Evolutionary conservation across 1,140 invertebrate species (phyloP).

Genomic region (Drosophila trapezifrons): DNA sequence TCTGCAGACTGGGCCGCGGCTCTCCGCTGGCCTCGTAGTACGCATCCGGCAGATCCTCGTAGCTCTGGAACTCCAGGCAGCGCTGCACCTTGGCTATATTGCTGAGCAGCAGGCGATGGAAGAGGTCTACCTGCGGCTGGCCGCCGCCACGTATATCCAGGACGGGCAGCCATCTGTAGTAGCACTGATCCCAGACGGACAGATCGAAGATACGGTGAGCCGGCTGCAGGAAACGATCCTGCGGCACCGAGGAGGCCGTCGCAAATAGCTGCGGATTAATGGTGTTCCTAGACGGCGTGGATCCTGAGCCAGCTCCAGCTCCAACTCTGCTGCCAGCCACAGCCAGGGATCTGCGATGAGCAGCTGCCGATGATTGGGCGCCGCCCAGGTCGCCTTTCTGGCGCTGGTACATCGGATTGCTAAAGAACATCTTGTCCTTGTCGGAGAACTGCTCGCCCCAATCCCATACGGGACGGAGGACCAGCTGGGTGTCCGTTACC

Average conservation of each 20-base stretch:
- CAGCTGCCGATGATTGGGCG: slow-evolving; percentile 23
- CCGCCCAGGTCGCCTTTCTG: slow-evolving; percentile 54
- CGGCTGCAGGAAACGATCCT: slow-evolving; percentile 85
- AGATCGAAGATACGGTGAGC: slow-evolving; percentile 86
- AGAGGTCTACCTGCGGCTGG: slow-evolving; percentile 88
- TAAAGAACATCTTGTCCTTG: slow-evolving; percentile 90
- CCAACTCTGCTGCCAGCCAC: slow-evolving; percentile 15
- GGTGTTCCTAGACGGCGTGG: slow-evolving; percentile 60
- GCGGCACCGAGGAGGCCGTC: slow-evolving; percentile 71
- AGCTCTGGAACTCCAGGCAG: slow-evolving; percentile 71
- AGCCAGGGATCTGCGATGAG: slow-evolving; percentile 64
- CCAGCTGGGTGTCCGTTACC: slow-evolving; percentile 84
- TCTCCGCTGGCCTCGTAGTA: slow-evolving; percentile 64
- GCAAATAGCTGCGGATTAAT: slow-evolving; percentile 80
- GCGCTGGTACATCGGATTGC: slow-evolving; percentile 89
- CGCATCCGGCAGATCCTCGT: slow-evolving; percentile 76
- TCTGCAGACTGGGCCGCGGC: slow-evolving; percentile 18
- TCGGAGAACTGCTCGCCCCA: slow-evolving; percentile 93
- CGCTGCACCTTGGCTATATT: slow-evolving; percentile 86
- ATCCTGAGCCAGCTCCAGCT: neutral
- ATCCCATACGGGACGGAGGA: slow-evolving; percentile 92
- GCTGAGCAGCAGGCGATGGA: slow-evolving; percentile 85
- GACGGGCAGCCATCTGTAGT: slow-evolving; percentile 93
- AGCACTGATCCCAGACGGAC: slow-evolving; percentile 95
- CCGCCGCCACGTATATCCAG: slow-evolving; percentile 92